Evolutionary conservation across 2,888 invertebrate genomes (phyloP).

Genomic region (Lampropteryx suffumata): DNA sequence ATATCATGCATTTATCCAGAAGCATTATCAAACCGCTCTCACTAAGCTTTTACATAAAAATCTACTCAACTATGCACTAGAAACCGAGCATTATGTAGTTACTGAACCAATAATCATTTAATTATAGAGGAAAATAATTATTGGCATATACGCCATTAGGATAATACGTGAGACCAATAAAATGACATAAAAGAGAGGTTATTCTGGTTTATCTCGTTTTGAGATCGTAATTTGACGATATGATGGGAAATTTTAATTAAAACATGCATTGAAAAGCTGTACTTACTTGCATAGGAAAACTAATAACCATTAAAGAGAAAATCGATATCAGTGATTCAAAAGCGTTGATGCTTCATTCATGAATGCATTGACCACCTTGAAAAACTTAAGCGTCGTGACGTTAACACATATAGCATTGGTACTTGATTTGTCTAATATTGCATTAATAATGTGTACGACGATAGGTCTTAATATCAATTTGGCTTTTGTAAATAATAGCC

Average conservation of each 20-base stretch:
- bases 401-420: too few relatives aligned
- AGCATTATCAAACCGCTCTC: slow-evolving; percentile 25
- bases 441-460: too few relatives aligned
- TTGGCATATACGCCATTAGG: slow-evolving; percentile 51
- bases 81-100: slow-evolving; percentile 44
- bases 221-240: slow-evolving; percentile 20
- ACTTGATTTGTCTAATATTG: too few relatives aligned
- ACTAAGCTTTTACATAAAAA: slow-evolving; percentile 33
- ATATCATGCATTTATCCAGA: slow-evolving; percentile 17
- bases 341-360: neutral
- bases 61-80: slow-evolving; percentile 19
- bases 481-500: too few relatives aligned
- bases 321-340: slow-evolving; percentile 1
- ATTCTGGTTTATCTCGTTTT: slow-evolving; percentile 25
- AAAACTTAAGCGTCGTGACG: too few relatives aligned
- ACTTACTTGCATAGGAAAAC: slow-evolving; percentile 3
- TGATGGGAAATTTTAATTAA: slow-evolving; percentile 25
- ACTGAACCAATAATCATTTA: slow-evolving; percentile 44
- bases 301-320: slow-evolving; percentile 10
- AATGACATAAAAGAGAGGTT: slow-evolving; percentile 27
- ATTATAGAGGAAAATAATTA: slow-evolving; percentile 59
- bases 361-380: slow-evolving; percentile 4
- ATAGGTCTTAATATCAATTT: too few relatives aligned
- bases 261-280: slow-evolving; percentile 21
- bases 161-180: slow-evolving; percentile 50